Base-by-base conservation (phyloP, 1,140 invertebrate genomes). In the Mylabris phalerata region DNA sequence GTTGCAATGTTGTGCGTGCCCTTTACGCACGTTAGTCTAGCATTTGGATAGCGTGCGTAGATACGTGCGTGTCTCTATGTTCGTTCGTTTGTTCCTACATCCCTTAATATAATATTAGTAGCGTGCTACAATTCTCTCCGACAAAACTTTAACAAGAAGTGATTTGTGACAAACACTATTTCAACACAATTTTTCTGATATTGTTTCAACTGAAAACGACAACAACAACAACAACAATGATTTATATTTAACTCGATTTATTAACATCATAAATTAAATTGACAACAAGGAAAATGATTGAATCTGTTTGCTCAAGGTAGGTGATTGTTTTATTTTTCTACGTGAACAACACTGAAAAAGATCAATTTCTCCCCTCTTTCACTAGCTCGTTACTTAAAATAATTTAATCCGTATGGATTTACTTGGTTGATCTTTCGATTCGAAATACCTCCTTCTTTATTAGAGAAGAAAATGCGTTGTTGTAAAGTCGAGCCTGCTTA, bases 1-100 rank as follows among this genome's bases (percentile, higher is more conserved):
- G 70, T 68, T 71, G 65, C 68, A 68, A 51, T 56, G 57, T 50
- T 52, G 65, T 63, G 65, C 66, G 68, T 70, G 67, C 59, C 50
- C 60, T 55, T 57, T 62, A 69, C 65, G 64, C 68, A 70, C 51
- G 62, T 55, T 50, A 55, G 49, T 59, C 45, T 51, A 46, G n/a
- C 46, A 32, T 40, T 41, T 46, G 46, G 11, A 48, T 60, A 48
- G 62, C 50, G 57, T 51, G 52, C 57, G 19, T 19, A 19, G 19
- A 19, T 19, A 19, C 19, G 56, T 55, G 50, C 51, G 50, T 58
- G 50, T 59, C 11, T 40, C 10, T n/a, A 19, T 44, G 25, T 19
- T 7, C 39, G 39, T 40, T 7, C 39, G 10, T 40, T 40, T 40
- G 5, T 25, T 9, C 11, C 44, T 9, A 25, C 45, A 10, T 24